These are phyloP conservation scores for Drosophila cardini DNA, from an alignment of 1,140 invertebrate species.

Conservation along the genomic window DNA sequence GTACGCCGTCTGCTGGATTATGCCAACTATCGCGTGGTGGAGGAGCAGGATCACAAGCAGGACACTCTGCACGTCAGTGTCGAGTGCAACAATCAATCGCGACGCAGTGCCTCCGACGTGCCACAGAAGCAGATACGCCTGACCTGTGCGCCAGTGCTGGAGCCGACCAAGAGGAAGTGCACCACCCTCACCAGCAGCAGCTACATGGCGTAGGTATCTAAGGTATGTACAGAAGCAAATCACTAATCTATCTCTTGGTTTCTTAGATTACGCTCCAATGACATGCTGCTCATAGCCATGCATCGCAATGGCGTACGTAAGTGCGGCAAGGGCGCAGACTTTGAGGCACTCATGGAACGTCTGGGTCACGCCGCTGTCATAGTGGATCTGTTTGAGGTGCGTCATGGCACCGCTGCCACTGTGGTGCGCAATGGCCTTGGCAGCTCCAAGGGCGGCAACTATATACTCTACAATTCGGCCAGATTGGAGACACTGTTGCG, in stretches of 20 bases:
- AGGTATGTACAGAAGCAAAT: not conserved
- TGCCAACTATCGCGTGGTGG: constrained; percentile 46
- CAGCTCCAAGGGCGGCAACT: constrained; percentile 86
- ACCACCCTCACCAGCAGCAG: constrained; percentile 19
- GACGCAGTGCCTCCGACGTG: not conserved
- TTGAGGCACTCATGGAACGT: constrained; percentile 85
- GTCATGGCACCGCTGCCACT: constrained; percentile 76
- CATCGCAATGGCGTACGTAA: constrained; percentile 87
- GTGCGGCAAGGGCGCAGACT: constrained; percentile 83
- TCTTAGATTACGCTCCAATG: constrained; percentile 85
- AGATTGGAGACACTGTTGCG: constrained; percentile 88
- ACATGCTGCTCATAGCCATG: constrained; percentile 87
- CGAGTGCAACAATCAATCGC: constrained; percentile 26
- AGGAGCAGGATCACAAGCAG: not conserved
- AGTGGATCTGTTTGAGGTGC: constrained; percentile 88
- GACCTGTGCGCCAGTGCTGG: constrained; percentile 55
- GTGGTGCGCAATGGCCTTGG: constrained; percentile 77
- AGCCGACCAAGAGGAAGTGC: constrained; percentile 44
- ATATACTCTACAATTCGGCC: constrained; percentile 90
- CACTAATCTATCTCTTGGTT: not conserved
- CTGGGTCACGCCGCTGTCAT: constrained; percentile 87
- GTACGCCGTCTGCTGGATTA: constrained; percentile 51
- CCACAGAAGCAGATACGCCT: constrained; percentile 14
- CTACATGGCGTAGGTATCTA: constrained; percentile 58
- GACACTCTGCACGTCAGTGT: constrained; percentile 44